These are phyloP conservation scores for Sicus ferrugineus DNA, from an alignment of 2,888 invertebrate species.

Conservation along the genomic window DNA sequence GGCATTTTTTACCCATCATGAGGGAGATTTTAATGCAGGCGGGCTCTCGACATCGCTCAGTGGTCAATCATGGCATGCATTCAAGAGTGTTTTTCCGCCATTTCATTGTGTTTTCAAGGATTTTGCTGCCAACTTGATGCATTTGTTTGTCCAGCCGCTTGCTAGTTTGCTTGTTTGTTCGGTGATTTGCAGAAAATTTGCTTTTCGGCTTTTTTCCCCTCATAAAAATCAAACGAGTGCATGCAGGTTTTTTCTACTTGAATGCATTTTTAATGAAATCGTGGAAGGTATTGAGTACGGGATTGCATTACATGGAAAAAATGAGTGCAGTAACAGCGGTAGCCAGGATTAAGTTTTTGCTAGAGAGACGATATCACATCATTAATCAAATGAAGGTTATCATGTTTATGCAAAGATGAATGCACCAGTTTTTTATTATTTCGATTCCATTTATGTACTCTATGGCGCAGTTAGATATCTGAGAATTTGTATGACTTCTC, in stretches of 20 bases:
- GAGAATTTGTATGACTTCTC: too few relatives aligned
- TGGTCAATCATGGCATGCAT: constrained; percentile 25
- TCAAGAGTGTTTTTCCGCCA: constrained; percentile 1
- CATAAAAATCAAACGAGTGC: constrained; percentile 1
- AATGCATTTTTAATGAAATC: constrained; percentile 36
- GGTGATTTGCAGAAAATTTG: constrained; percentile 56
- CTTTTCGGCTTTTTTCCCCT: constrained; percentile 48
- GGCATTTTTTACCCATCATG: constrained; percentile 6
- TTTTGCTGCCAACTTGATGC: neutral
- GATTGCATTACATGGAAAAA: neutral
- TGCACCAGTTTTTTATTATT: too few relatives aligned
- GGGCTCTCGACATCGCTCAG: constrained; percentile 31
- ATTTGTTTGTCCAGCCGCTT: neutral
- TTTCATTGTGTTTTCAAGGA: neutral
- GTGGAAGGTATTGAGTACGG: constrained; percentile 31
- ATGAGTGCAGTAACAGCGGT: neutral
- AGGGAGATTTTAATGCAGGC: constrained; percentile 1
- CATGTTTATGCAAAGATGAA: too few relatives aligned
- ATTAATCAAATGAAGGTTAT: constrained; percentile 1
- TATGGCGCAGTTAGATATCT: too few relatives aligned
- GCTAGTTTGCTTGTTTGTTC: constrained; percentile 47
- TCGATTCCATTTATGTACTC: too few relatives aligned
- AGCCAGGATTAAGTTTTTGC: neutral
- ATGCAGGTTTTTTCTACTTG: constrained; percentile 27
- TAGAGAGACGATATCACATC: neutral